Base-by-base conservation (phyloP, 2,888 invertebrate species). In the Hedya salicella region DNA sequence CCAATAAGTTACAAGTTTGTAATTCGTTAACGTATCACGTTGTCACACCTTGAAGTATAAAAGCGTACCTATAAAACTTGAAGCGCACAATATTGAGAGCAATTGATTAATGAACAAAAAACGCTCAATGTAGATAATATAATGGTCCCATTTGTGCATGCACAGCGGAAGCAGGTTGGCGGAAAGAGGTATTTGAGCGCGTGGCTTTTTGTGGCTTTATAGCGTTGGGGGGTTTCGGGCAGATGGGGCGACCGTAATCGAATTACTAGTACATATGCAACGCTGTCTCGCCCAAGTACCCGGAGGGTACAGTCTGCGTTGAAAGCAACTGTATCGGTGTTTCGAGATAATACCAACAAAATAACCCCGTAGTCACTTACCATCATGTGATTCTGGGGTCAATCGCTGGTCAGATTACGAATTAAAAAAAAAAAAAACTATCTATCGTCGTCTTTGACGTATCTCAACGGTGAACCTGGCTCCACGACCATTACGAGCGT, bases 151-250 rank as follows among this genome's bases (percentile, higher is more conserved):
- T 66, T 59, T 70, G 65, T 72, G 73, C 70, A 74, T 25, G 25
- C 40, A 44, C 67, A 72, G 81, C 88, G 89, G 89, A 89, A 88
- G 82, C 88, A 86, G 86, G 82, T 85, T 86, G 82, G 79, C 83
- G 87, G 87, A 87, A 87, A 84, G 75, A 78, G 80, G 73, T 77
- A 69, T 71, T 73, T 62, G 75, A 80, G 78, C 80, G 82, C 82
- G 81, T 84, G 84, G 81, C 85, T 88, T 89, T 89, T 86, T 85
- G 82, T 81, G 74, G 73, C 72, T 70, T 71, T 66, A 68, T 69
- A 72, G 69, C 67, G 73, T 78, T 78, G 77, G 74, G 79, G 82
- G 85, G 84, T 78, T 81, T 82, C 83, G 76, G 83, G 80, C 88
- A 86, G 86, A 85, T 84, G 87, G 82, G 81, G 76, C 69, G 65